Evolutionary conservation across 2,113 vertebrate species (phyloP), one percentile per base, ranked within the genome.

Genomic region (Picathartes gymnocephalus): DNA sequence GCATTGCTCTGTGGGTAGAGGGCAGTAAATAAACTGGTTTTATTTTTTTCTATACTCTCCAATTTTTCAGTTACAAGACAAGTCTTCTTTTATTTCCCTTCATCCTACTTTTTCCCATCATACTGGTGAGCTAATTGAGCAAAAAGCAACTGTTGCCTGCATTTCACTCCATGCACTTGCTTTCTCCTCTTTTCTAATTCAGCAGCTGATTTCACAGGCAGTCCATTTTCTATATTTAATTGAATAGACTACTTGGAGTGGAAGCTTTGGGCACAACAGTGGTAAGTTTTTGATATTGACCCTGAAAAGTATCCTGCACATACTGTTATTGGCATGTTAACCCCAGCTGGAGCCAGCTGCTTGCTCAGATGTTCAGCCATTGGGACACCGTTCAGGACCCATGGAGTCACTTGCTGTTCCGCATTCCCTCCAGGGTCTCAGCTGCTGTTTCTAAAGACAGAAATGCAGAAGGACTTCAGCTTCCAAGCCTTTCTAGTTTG

Each of bases 391-490:
- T 92, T 92, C 74, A 73, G 58, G 56, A 80, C 39, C 61, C 5
- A 4, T 0, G 0, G 45, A 65, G 42, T 80, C 58, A 28, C 81
- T 82, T 37, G 61, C 53, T 88, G 42, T 65, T 94, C 62, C 54
- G 56, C 86, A 86, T 90, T 93, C 88, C 79, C 82, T 70, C 54
- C 30, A 33, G 81, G 66, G 79, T 80, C 82, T 95, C 95, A 90
- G 93, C 90, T 96, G 93, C 90, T 86, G 74, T 90, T 90, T 88
- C 71, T 86, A 72, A 96, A 90, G 71, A 77, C 72, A 58, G 62
- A 95, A 79, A 65, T 3, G 4, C 53, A 90, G 81, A 73, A 90
- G 35, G 39, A 68, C 64, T 86, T 94, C 71, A 88, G 72, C 64
- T 92, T 94, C 64, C 72, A 73, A 47, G 31, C 21, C 56, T 44